Evolutionary conservation across 2,113 vertebrate species (phyloP).

Genomic region (Etheostoma cragini): DNA sequence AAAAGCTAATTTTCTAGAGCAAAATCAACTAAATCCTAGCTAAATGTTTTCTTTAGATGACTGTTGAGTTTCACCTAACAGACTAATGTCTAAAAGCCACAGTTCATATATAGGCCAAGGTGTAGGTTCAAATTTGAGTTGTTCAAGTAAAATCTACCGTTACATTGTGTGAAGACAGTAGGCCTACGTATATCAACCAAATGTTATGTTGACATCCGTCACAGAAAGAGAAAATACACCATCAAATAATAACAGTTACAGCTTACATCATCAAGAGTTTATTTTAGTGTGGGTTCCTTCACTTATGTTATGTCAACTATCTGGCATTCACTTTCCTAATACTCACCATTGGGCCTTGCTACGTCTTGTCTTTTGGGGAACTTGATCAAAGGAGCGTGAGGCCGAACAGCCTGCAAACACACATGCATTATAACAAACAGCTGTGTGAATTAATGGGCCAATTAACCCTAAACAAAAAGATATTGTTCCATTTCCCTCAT

Average conservation of each 20-base stretch:
- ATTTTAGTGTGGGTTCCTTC: neutral
- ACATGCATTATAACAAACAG: neutral
- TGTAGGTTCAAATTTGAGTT: neutral
- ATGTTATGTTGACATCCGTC: neutral
- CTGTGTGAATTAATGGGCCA: neutral
- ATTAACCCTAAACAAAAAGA: neutral
- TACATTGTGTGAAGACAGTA: too few species aligned
- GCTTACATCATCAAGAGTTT: neutral
- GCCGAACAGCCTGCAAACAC: conserved; percentile 79
- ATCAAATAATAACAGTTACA: neutral
- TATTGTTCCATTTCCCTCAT: neutral
- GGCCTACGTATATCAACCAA: neutral
- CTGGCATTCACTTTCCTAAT: neutral
- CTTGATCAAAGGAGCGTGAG: conserved; percentile 84
- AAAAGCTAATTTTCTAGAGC: too few species aligned
- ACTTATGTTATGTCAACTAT: neutral
- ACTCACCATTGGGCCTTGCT: conserved; percentile 80
- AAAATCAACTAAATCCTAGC: neutral
- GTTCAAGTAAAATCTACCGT: too few species aligned
- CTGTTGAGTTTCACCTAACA: neutral
- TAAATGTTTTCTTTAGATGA: neutral
- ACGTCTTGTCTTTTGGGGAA: conserved; percentile 78
- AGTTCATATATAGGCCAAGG: too few species aligned
- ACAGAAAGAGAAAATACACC: neutral
- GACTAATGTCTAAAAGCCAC: neutral